Evolutionary conservation across 2,797 vertebrate species (phyloP), one percentile per base, ranked within the genome.

Genomic region (Enteromius unitaeniatus): DNA sequence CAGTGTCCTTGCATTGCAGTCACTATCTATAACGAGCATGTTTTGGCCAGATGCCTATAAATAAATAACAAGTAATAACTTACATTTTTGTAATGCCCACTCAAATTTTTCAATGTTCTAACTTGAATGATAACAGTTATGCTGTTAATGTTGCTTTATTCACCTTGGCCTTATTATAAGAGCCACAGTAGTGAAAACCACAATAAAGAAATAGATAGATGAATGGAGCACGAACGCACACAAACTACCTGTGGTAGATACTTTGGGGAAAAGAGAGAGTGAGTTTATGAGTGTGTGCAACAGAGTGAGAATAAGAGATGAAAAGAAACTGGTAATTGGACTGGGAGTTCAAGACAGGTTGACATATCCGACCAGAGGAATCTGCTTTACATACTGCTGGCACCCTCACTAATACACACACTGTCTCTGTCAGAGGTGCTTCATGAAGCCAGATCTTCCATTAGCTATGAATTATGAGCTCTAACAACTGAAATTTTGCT

Each of bases 251-350:
- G 70, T 53, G 47, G 23, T 58, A 42, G 23, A 77, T 60, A 17
- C 34, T 45, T 19, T n/a, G 9, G 62, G 65, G 81, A 9, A 70
- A 42, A 72, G 67, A 86, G 80, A 79, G 47, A 51, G 58, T 49
- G 51, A 51, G 45, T 74, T 67, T 65, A 45, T 82, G 78, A 88
- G 88, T 84, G 82, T 74, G 87, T 31, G 78, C 84, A 76, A 87
- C 84, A 89, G 79, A 89, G 85, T 87, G 84, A 86, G 84, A 84
- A 83, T 76, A 64, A 87, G 75, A 87, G 85, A 88, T 83, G 87
- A 86, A 89, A 89, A 88, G 81, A 86, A 90, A 89, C 62, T 75
- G 73, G 86, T 89, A 88, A 89, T 89, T 89, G 87, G 88, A 78
- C 84, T 86, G 86, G 82, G 86, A 86, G 82, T 88, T 86, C 68